Evolutionary conservation across 2,113 vertebrate species (phyloP).

Genomic region (Ramphastos sulfuratus): DNA sequence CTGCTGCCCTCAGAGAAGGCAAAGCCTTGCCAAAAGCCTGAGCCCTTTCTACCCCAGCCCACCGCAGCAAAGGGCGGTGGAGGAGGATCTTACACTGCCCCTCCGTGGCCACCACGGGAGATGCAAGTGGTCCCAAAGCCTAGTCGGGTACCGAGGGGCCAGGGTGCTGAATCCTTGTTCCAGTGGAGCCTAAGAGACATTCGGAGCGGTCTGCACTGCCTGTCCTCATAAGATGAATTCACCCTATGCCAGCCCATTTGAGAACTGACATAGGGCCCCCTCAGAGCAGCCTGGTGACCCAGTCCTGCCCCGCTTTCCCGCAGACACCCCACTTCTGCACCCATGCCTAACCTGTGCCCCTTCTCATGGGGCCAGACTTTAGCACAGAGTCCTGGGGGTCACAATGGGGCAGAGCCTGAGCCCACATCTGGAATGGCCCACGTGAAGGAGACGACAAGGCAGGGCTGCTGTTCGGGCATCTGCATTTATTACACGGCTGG

Average conservation of each 20-base stretch:
- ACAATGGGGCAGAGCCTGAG: background rate
- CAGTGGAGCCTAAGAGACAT: accelerated
- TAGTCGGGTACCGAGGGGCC: accelerated
- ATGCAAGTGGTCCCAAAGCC: background rate
- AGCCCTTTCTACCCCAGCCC: background rate
- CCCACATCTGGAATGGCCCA: background rate
- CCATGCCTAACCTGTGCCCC: accelerated
- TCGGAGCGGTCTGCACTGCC: background rate
- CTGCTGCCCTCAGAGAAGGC: accelerated
- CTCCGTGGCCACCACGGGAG: background rate
- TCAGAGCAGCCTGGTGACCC: accelerated
- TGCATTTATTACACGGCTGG: constrained; percentile 9
- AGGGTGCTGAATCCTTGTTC: accelerated
- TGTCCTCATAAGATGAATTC: background rate
- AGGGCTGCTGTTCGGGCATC: constrained; percentile 18
- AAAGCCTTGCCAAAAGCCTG: background rate
- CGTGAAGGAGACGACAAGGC: background rate
- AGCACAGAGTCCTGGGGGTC: background rate
- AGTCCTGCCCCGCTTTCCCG: too few relatives aligned
- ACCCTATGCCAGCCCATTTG: background rate
- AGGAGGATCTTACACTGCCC: constrained; percentile 28
- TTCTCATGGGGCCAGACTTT: background rate
- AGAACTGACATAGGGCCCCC: background rate
- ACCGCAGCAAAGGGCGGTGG: accelerated
- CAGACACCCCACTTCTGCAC: background rate